Conservation (phyloP, 2,113 vertebrate species). For the Paratilapia polleni region DNA sequence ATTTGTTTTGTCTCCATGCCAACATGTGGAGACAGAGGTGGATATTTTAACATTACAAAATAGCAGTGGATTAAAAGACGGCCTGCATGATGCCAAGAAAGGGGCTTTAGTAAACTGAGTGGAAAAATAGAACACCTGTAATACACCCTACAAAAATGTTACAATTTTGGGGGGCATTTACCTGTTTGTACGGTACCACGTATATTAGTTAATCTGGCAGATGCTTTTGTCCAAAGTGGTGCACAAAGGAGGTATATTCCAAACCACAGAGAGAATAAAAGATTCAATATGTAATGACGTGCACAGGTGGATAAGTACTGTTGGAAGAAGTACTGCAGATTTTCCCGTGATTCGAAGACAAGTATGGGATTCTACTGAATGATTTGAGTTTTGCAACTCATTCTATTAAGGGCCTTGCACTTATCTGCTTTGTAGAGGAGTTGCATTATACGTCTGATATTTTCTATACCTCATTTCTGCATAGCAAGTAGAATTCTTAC, state of each 20-base stretch:
- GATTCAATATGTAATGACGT: not conserved
- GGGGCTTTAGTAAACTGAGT: not conserved
- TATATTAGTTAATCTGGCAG: not conserved
- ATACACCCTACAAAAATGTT: no score
- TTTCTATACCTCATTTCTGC: not conserved
- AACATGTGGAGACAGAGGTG: conserved; percentile 2
- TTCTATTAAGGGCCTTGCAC: not conserved
- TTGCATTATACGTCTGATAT: not conserved
- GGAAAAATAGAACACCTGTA: not conserved
- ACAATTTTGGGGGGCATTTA: not conserved
- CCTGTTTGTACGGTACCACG: not conserved
- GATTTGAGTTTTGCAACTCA: not conserved
- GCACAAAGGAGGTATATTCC: not conserved
- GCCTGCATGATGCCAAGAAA: not conserved
- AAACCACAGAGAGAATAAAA: not conserved
- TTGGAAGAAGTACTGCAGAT: not conserved
- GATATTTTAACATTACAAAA: conserved; percentile 1
- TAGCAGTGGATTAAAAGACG: not conserved
- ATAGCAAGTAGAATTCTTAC: not conserved
- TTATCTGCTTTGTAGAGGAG: not conserved
- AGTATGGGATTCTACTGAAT: not conserved
- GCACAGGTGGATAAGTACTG: not conserved
- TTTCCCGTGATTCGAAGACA: not conserved
- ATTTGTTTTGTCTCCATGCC: not conserved
- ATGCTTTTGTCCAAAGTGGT: not conserved